Evolutionary conservation across 1,140 invertebrate species (phyloP).

Genomic region (Odontomachus brunneus): DNA sequence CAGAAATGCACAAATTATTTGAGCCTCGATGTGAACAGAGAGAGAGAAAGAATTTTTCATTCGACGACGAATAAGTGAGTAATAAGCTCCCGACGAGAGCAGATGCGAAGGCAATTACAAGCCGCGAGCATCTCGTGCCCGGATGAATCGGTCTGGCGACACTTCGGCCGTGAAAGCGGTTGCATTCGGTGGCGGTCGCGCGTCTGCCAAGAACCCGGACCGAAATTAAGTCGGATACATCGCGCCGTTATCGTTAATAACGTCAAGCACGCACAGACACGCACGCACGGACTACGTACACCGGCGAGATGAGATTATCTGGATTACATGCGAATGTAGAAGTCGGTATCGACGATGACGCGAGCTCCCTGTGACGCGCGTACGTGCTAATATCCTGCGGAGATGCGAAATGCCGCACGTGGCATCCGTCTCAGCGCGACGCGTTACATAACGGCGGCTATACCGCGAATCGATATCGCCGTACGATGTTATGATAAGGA

Average conservation of each 20-base stretch:
- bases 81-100: neutral
- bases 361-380: neutral
- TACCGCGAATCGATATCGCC: constrained; percentile 37
- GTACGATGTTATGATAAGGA: neutral
- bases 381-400: neutral
- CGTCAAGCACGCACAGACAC: too few species aligned
- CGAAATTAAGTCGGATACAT: constrained; percentile 59
- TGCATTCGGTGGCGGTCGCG: constrained; percentile 15
- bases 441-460: constrained; percentile 31
- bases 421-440: neutral
- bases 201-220: constrained; percentile 58
- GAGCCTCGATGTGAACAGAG: too few species aligned
- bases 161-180: constrained; percentile 59
- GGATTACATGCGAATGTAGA: neutral
- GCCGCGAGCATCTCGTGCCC: constrained; percentile 1
- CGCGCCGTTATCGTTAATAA: neutral
- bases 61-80: too few species aligned
- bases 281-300: neutral
- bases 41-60: too few species aligned
- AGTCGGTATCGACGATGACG: constrained; percentile 21
- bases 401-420: constrained; percentile 28
- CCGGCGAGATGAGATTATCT: neutral
- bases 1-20: too few species aligned
- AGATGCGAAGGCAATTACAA: constrained; percentile 23
- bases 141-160: constrained; percentile 5